Evolutionary conservation across 2,797 vertebrate genomes (phyloP).

Genomic region (Vireo griseus): DNA sequence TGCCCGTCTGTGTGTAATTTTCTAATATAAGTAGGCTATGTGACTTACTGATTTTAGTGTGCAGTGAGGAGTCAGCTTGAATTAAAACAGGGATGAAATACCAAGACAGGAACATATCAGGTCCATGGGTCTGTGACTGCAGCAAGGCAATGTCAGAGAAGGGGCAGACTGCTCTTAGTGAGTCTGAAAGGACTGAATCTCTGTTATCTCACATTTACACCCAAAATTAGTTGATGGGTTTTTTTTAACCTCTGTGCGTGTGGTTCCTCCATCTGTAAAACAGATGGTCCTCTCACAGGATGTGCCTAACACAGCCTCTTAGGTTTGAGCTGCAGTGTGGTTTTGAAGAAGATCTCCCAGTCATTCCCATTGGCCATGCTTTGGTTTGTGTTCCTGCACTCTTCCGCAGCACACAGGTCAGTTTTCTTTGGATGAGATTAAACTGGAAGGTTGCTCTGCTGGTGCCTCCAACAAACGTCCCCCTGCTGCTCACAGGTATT

Average conservation of each 20-base stretch:
- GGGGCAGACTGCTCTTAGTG: background rate
- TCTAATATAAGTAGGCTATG: background rate
- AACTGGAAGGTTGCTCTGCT: background rate
- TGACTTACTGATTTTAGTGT: background rate
- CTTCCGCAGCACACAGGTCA: background rate
- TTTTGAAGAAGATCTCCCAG: background rate
- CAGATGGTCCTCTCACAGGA: background rate
- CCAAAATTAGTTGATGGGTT: background rate
- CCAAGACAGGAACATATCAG: background rate
- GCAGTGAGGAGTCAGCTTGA: background rate
- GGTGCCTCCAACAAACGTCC: background rate
- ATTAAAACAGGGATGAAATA: background rate
- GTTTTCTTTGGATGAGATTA: background rate
- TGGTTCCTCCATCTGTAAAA: background rate
- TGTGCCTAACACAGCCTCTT: background rate
- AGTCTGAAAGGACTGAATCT: background rate
- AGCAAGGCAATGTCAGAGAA: background rate
- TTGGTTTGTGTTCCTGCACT: background rate
- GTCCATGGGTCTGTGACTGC: background rate
- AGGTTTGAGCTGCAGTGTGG: background rate
- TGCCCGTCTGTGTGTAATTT: background rate
- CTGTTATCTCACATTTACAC: background rate
- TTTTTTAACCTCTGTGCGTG: background rate
- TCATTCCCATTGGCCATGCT: accelerated
- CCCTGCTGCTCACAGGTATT: background rate